These are phyloP conservation scores for Nothoprocta perdicaria DNA, from an alignment of 2,113 vertebrate species.

Conservation along the genomic window DNA sequence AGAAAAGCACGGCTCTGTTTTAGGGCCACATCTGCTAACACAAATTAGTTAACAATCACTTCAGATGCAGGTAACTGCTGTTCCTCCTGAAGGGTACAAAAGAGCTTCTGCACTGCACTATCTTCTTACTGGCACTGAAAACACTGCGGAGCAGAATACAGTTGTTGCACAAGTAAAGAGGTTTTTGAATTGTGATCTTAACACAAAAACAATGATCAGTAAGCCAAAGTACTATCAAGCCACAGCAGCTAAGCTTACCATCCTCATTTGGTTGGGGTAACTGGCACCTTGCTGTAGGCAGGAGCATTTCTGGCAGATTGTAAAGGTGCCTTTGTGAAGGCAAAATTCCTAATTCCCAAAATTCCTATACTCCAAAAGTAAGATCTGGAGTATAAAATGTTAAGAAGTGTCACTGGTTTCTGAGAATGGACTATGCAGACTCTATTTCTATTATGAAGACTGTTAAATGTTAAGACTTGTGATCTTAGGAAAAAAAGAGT, in stretches of 20 bases:
- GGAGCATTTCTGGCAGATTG: too few relatives aligned
- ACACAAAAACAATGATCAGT: not conserved
- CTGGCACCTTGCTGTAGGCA: not conserved
- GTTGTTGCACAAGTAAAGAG: not conserved
- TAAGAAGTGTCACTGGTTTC: not conserved
- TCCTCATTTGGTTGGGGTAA: not conserved
- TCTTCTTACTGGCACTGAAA: not conserved
- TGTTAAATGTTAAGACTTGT: not conserved
- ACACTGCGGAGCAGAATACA: rapidly evolving
- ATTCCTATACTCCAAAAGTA: not conserved
- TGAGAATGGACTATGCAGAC: not conserved
- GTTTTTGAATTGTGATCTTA: not conserved
- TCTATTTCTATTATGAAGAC: not conserved
- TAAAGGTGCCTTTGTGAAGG: too few relatives aligned
- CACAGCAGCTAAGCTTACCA: not conserved
- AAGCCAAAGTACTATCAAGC: not conserved
- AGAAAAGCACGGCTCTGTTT: not conserved
- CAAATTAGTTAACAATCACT: not conserved
- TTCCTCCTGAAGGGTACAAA: not conserved
- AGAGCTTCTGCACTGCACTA: not conserved
- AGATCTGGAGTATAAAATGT: not conserved
- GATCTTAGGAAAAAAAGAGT: not conserved
- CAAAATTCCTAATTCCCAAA: not conserved
- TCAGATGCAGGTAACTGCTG: not conserved
- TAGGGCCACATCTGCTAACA: not conserved